Percentiles rank a stretch among this genome's conserved stretches.
These are phyloP conservation scores for Tachina fera DNA, from an alignment of 2,888 invertebrate species.

Conservation along the genomic window DNA sequence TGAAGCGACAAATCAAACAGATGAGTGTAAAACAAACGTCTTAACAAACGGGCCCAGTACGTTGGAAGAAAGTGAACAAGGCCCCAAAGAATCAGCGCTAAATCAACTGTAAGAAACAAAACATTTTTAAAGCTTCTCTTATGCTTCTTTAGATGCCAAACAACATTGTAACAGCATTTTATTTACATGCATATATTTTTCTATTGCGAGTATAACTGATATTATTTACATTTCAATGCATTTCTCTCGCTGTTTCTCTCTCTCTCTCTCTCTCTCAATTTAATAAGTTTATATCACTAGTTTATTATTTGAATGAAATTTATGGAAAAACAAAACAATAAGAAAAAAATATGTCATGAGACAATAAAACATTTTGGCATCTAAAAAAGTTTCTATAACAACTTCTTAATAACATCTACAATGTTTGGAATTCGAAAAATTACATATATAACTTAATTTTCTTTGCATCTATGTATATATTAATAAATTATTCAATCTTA, in stretches of 20 bases:
- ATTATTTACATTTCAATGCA: not conserved
- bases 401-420: not conserved
- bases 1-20: slow-evolving; percentile 19
- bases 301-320: slow-evolving; percentile 23
- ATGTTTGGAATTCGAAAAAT: not conserved
- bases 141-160: slow-evolving; percentile 62
- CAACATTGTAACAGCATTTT: slow-evolving; percentile 38
- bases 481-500: not conserved
- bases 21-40: slow-evolving; percentile 60
- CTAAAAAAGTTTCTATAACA: slow-evolving; percentile 47
- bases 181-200: not conserved
- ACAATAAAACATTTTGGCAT: slow-evolving; percentile 55
- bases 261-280: not conserved
- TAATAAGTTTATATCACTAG: not conserved
- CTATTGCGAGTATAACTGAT: not conserved
- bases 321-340: slow-evolving; percentile 6
- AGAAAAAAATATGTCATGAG: slow-evolving; percentile 1
- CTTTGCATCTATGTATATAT: not conserved
- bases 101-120: slow-evolving; percentile 67
- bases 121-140: slow-evolving; percentile 5
- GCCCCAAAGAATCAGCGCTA: slow-evolving; percentile 29
- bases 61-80: slow-evolving; percentile 50
- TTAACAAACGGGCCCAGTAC: slow-evolving; percentile 76
- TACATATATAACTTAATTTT: not conserved
- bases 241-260: not conserved